phyloP scores from a whole-genome alignment of 2,797 vertebrate genomes.

The Pelobates cultripes region DNA sequence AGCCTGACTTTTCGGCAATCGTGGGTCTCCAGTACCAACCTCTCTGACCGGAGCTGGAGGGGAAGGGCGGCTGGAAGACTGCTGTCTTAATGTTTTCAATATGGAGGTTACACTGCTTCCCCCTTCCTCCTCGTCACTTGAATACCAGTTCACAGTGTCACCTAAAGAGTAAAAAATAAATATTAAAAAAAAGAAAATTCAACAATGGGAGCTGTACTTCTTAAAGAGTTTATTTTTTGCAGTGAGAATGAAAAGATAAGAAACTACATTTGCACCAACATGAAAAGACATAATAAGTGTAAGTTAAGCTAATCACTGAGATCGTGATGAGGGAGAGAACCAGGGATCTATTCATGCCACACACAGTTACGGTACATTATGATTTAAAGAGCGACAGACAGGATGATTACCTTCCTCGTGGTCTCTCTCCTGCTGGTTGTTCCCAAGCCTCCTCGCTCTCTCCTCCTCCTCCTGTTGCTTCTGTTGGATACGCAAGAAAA shows the following conservation, averaged over 20 bases:
- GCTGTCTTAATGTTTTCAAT: slow-evolving; percentile 88
- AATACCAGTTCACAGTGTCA: slow-evolving; percentile 95
- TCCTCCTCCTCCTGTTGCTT: slow-evolving; percentile 96
- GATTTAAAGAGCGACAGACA: too few species aligned
- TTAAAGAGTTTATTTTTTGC: too few species aligned
- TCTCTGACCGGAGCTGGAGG: slow-evolving; percentile 60
- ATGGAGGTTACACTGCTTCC: slow-evolving; percentile 91
- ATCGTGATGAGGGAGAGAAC: too few species aligned
- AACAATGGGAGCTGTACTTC: too few species aligned
- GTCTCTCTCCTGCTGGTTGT: slow-evolving; percentile 73
- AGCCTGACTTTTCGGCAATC: slow-evolving; percentile 77
- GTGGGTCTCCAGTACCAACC: slow-evolving; percentile 73
- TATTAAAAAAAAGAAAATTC: too few species aligned
- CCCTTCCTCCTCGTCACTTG: slow-evolving; percentile 93
- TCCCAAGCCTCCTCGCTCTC: slow-evolving; percentile 84
- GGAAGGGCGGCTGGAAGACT: slow-evolving; percentile 70
- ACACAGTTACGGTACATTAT: too few species aligned
- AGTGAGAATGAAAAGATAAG: too few species aligned
- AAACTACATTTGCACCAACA: too few species aligned
- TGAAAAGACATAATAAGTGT: too few species aligned
- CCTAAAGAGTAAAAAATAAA: slow-evolving; percentile 66
- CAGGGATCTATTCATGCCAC: too few species aligned
- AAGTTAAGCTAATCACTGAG: too few species aligned
- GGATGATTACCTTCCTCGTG: slow-evolving; percentile 80
- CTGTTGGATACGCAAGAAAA: slow-evolving; percentile 94